A percentile compares a stretch with the other conserved stretches of the same genome.
Conservation (phyloP, 30 jellyfish, hydroid and myxozoan species). For the Catostylus mosaicus region DNA sequence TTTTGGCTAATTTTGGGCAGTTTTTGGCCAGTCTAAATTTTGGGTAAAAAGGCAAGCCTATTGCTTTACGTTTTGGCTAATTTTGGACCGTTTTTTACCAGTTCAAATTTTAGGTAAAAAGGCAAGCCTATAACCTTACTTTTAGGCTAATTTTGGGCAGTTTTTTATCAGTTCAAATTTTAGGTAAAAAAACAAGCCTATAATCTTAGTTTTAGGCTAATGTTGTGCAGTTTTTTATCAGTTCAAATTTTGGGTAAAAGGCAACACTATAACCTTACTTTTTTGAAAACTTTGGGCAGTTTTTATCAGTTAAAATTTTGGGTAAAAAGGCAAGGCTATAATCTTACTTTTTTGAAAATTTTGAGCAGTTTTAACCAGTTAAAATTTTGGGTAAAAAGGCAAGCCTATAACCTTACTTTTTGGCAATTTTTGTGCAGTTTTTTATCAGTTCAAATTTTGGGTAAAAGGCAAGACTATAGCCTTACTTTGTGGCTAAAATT, state of each 20-base stretch:
- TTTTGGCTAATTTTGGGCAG: neutral
- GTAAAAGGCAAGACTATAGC: no score
- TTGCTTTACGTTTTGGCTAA: conserved; percentile 5
- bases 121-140: conserved; percentile 17
- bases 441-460: neutral
- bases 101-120: neutral
- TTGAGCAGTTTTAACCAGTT: neutral
- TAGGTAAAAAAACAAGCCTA: neutral
- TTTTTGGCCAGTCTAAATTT: neutral
- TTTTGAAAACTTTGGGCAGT: neutral
- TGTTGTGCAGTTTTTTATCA: neutral
- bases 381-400: neutral
- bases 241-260: neutral
- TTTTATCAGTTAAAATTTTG: neutral
- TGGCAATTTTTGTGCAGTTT: neutral
- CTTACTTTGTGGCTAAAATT: no score
- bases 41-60: neutral
- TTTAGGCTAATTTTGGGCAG: neutral
- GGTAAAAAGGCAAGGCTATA: neutral
- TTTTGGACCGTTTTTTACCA: neutral
- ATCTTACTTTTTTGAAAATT: neutral
- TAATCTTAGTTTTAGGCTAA: neutral
- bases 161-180: neutral
- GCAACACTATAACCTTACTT: conserved; percentile 9
- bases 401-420: conserved; percentile 34